Evolutionary conservation across 53 echinoderm and acorn worm genomes (phyloP).

Genomic region (Echinarachnius parma): DNA sequence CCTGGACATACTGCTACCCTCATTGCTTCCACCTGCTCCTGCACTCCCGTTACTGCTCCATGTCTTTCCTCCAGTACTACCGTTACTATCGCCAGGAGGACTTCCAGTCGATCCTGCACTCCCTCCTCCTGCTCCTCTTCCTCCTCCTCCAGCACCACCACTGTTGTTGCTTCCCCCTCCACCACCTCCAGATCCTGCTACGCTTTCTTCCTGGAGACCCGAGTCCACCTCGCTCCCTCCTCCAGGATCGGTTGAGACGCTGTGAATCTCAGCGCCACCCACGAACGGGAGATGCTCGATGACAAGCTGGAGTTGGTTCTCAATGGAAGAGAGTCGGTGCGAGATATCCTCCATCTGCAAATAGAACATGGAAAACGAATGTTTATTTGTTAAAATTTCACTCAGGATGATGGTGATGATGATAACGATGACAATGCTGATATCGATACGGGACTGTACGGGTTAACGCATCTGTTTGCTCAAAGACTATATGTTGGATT

Average conservation of each 20-base stretch:
- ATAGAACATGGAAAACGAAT: no score
- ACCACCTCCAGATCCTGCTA: constrained; percentile 12
- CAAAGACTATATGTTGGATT: no score
- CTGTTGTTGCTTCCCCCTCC: constrained; percentile 7
- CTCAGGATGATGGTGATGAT: no score
- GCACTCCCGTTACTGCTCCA: neutral
- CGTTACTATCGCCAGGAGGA: neutral
- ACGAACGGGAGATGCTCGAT: constrained; percentile 52
- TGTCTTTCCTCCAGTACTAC: neutral
- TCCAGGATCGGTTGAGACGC: constrained; percentile 33
- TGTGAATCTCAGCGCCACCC: constrained; percentile 42
- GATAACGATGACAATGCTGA: no score
- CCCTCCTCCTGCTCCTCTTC: no score
- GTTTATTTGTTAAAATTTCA: no score
- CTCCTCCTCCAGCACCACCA: neutral
- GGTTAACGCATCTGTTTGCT: no score
- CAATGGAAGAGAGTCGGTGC: constrained; percentile 56
- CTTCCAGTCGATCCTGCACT: neutral
- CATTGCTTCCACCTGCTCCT: neutral
- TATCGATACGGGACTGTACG: no score
- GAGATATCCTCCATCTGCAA: constrained; percentile 70
- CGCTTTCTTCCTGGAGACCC: constrained; percentile 41
- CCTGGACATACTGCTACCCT: no score
- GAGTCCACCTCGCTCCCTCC: constrained; percentile 49
- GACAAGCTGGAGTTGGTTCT: constrained; percentile 61